phyloP scores from a whole-genome alignment of 2,888 invertebrate species.

The Empis stercorea region DNA sequence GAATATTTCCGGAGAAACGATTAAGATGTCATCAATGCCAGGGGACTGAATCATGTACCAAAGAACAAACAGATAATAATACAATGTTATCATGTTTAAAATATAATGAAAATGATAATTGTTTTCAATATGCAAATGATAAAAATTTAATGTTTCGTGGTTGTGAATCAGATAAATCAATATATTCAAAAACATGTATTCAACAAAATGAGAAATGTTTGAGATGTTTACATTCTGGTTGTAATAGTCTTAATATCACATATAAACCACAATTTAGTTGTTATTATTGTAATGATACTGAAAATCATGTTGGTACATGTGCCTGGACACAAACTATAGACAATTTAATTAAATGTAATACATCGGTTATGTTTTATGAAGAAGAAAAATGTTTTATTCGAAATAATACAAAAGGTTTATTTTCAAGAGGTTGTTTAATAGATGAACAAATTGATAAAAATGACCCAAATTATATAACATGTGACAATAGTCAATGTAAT shows the following conservation, averaged over 20 bases:
- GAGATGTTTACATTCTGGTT: conserved; percentile 19
- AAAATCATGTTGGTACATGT: conserved; percentile 10
- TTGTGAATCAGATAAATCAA: conserved; percentile 21
- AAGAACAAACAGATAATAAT: background rate
- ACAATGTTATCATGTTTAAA: conserved; percentile 16
- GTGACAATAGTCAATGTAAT: conserved; percentile 7
- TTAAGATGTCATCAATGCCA: conserved; percentile 25
- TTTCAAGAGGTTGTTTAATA: conserved; percentile 15
- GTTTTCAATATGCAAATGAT: conserved; percentile 21
- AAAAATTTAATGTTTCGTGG: conserved; percentile 21
- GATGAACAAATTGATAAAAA: conserved; percentile 7
- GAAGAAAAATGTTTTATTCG: conserved; percentile 13
- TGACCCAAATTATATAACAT: background rate
- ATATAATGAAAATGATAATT: conserved; percentile 13
- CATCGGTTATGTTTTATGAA: conserved; percentile 7
- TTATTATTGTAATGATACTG: conserved; percentile 10
- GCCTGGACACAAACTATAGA: conserved; percentile 6
- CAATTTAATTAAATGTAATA: conserved; percentile 4
- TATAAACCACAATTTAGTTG: conserved; percentile 10
- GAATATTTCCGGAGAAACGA: conserved; percentile 21
- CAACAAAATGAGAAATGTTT: conserved; percentile 17
- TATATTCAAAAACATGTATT: conserved; percentile 21
- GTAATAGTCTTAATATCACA: conserved; percentile 17
- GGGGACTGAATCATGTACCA: conserved; percentile 8
- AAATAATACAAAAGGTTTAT: conserved; percentile 6